Evolutionary conservation across 2,113 vertebrate species (phyloP), one percentile per base, ranked within the genome.

Genomic region (Lophochroa leadbeateri): DNA sequence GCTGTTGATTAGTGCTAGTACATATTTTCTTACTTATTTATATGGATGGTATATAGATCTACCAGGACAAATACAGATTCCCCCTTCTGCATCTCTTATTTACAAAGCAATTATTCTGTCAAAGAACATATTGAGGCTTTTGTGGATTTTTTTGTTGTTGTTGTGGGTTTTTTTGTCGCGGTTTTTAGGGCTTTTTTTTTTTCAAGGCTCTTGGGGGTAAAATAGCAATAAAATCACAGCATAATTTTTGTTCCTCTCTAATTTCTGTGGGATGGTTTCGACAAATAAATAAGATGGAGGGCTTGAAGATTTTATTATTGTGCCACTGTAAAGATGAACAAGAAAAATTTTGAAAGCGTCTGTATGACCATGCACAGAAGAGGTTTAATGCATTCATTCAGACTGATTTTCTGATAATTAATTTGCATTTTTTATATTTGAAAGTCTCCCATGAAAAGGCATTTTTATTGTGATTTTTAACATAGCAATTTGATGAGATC

Each of bases 381-480:
- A 50, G 29, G 24, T 83, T 74, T 94, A 88, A 88, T 64, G 43
- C 52, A 88, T 86, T 93, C 4, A 35, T 50, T 84, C 69, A 76
- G 47, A 23, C 19, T 88, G 44, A 3, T 60, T 81, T 89, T 60
- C 76, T 92, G 65, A 75, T 55, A 68, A 68, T 79, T 88, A 71
- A 88, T 95, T 94, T 86, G 43, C 24, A 39, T 82, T 84, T 90
- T 43, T 11, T 87, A 71, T 78, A 71, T 78, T 75, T 78, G 28
- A 82, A 12, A n/a, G 18, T 47, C 55, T 92, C 39, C 53, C 17
- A 39, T 64, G 35, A 85, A 90, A 90, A 83, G 33, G n/a, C 69
- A 68, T 71, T 92, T 94, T 95, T 67, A 63, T 92, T 8, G 21
- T 55, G 5, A 55, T 70, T 81, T 93, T 81, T 86, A 95, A 86